These are phyloP conservation scores for Meles meles DNA, from an alignment of 2,113 vertebrate species.

Conservation along the genomic window DNA sequence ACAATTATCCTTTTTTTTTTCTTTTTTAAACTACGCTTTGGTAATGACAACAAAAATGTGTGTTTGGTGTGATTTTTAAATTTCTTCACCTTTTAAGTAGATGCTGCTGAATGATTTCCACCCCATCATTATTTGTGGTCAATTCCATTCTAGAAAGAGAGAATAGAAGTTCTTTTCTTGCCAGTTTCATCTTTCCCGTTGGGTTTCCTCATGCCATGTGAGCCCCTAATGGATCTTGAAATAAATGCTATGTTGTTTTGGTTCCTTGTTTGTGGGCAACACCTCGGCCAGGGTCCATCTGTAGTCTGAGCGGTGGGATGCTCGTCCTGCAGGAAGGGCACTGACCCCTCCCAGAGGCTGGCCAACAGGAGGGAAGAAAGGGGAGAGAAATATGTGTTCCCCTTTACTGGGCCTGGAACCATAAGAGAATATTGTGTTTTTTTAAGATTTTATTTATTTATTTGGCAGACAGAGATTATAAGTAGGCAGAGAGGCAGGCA, in stretches of 20 bases:
- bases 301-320: accelerated
- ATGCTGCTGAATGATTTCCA: slow-evolving; percentile 63
- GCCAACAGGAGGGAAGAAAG: background rate
- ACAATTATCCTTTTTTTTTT: slow-evolving; percentile 8
- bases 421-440: background rate
- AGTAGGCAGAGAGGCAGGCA: too few relatives aligned
- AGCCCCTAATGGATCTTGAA: slow-evolving; percentile 78
- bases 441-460: too few relatives aligned
- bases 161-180: slow-evolving; percentile 66
- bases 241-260: slow-evolving; percentile 66
- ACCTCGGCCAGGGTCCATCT: slow-evolving; percentile 35
- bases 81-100: slow-evolving; percentile 58
- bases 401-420: background rate
- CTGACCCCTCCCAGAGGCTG: background rate
- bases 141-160: slow-evolving; percentile 53
- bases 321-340: background rate
- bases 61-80: slow-evolving; percentile 50
- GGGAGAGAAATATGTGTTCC: accelerated
- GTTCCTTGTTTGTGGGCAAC: slow-evolving; percentile 15
- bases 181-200: slow-evolving; percentile 71
- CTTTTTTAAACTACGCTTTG: slow-evolving; percentile 1
- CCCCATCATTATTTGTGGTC: slow-evolving; percentile 53
- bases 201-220: slow-evolving; percentile 66
- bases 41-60: slow-evolving; percentile 53
- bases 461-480: too few relatives aligned